Evolutionary conservation across 2,113 vertebrate species (phyloP), one percentile per base, ranked within the genome.

Genomic region (Coptodon bakossiorum): DNA sequence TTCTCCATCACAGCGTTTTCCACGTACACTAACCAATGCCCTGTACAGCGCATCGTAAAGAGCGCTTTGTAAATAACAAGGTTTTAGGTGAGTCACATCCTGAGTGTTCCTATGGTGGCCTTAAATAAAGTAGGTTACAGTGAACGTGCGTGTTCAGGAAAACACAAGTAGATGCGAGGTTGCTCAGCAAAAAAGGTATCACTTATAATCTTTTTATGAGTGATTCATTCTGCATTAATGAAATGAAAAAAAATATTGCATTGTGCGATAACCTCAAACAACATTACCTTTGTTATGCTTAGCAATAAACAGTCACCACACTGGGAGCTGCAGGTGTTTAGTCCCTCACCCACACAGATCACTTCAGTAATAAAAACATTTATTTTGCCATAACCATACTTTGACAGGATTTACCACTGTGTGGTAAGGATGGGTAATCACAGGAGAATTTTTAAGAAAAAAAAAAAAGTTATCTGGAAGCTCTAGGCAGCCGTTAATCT

Each of bases 331-430:
- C 82, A 78, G 40, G 52, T 54, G 27, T 50, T 84, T 34, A 6
- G 61, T 68, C 71, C 89, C 84, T 76, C 85, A 84, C 91, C 88
- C 82, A 93, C 90, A 66, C 86, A 88, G 7, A 86, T 81, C 19
- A 53, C 73, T 86, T 54, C 2, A 38, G 76, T 81, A 91, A 90
- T 86, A 88, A 92, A 91, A 82, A 84, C 79, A 24, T 88, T 88
- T 91, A 78, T 57, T 82, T 59, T 36, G 61, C 68, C 24, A 9
- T 38, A 43, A 24, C 63, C 45, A 63, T 79, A 79, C 83, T 85
- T 63, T 80, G 56, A 66, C 14, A 16, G 19, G 17, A 34, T 43
- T 86, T 5, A 1, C n/a, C 17, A 22, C 53, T 84, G 66, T 71
- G 83, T 14, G 8, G 78, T 68, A 38, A 27, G 80, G 80, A 84